These are phyloP conservation scores for Pheosia gnoma DNA, from an alignment of 2,888 invertebrate species.

Conservation along the genomic window DNA sequence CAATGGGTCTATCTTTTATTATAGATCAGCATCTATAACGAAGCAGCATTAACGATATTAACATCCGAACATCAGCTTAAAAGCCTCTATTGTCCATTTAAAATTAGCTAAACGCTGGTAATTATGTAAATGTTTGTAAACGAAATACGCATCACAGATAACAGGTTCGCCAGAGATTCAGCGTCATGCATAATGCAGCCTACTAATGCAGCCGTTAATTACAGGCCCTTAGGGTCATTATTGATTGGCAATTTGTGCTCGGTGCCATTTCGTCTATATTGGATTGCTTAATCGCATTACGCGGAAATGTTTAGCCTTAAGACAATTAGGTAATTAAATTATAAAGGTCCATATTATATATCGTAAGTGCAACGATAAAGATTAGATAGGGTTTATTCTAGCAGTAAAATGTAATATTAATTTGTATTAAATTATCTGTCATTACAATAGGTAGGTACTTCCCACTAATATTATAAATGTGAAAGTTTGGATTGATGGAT, in stretches of 20 bases:
- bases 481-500: too few relatives aligned
- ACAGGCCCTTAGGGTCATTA: conserved; percentile 66
- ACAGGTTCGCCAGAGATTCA: conserved; percentile 61
- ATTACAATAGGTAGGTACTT: too few relatives aligned
- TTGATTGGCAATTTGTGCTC: conserved; percentile 69
- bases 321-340: conserved; percentile 58
- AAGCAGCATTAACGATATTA: background rate
- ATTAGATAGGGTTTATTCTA: background rate
- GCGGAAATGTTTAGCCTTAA: conserved; percentile 51
- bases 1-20: too few relatives aligned
- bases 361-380: conserved; percentile 2
- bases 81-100: conserved; percentile 45
- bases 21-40: background rate
- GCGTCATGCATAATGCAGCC: conserved; percentile 72
- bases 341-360: conserved; percentile 27
- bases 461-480: too few relatives aligned
- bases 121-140: conserved; percentile 70
- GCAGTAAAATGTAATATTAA: background rate
- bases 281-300: conserved; percentile 62
- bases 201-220: conserved; percentile 74
- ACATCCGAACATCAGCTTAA: background rate
- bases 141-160: conserved; percentile 58
- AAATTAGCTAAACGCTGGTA: conserved; percentile 56
- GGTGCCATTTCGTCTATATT: conserved; percentile 59
- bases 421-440: too few relatives aligned